Base-by-base conservation (phyloP, 2,113 vertebrate species). In the Lycocorax pyrrhopterus region DNA sequence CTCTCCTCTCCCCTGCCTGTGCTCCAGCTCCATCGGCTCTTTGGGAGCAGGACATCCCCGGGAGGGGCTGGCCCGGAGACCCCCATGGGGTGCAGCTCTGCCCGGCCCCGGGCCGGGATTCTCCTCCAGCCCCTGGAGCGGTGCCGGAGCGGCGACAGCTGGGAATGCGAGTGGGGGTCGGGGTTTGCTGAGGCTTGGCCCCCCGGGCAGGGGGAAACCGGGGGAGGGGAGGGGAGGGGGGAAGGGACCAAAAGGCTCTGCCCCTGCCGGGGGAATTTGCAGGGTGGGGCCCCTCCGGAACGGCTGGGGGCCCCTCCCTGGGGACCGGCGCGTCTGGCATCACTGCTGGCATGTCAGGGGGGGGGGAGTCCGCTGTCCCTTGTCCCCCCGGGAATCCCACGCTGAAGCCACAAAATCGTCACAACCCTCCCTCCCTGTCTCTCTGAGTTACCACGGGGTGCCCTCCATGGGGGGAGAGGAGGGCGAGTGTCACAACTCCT, bases 51-150 rank as follows among this genome's bases (percentile, higher is more conserved):
- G 55, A 20, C 18, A 12, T 1, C 27, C 58, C 67, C 2, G 2
- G 1, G 2, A 15, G 5, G 30, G n/a, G 37, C 26, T 37, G 87
- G 5, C 17, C 16, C 0, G 1, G 41, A 68, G 67, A 76, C 1
- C 26, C 32, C 37, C 20, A 0, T 0, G 71, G 55, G 41, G 8
- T 26, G 32, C 59, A 44, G 30, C 6, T 4, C 43, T 41, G 35
- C 55, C 23, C 6, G 0, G 44, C 46, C 47, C 23, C 4, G 0
- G 46, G 8, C 49, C 7, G 1, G 68, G 76, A 79, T 63, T 52
- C 10, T 67, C 62, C 72, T 62, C 27, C 83, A 53, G 63, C 16
- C 12, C 0, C 59, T 51, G 44, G 32, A 39, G 66, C 3, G 2
- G 39, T n/a, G 30, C n/a, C 2, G 8, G 49, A 47, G 60, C 0